Base-by-base conservation (phyloP, 2,797 vertebrate species). In the Takifugu rubripes region DNA sequence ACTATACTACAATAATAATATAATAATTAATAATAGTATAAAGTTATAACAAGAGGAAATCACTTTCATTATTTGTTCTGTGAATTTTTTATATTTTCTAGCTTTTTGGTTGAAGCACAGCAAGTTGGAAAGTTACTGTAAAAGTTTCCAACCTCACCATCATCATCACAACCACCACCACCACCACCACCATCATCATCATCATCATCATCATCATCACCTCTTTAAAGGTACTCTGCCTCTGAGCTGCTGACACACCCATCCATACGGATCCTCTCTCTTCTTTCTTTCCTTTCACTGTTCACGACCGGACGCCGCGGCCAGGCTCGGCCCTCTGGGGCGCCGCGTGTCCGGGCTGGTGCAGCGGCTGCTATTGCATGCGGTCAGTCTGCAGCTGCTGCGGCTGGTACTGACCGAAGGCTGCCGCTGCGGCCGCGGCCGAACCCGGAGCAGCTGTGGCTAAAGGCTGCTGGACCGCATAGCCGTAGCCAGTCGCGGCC, bases 381-480 rank as follows among this genome's bases (percentile, higher is more conserved):
- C 97, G 93, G 85, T 99, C 97, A 0, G 96, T 90, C 69, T 98
- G 96, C 92, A 99, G 92, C 89, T 98, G 96, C 85, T 96, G 96
- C 24, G 96, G 94, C 92, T 21, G 96, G 92, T 15, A 97, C 88
- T n/a, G 96, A 79, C 0, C 93, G 67, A 98, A 97, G 0, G 96
- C 93, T 0, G 61, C 93, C 2, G 57, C 92, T 5, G 56, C 92
- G 0, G 93, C 92, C 0, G 95, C 94, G 0, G 95, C 94, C 0
- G 95, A 93, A 53, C 94, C 93, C 0, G 94, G 96, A 0, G 94
- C 90, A 0, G 94, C 90, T 0, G 93, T 85, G 5, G 94, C 82
- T 56, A 98, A 84, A 26, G 95, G 95, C 87, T 97, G 96, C 86
- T 96, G 96, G 70, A 97, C 92, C 0, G 96, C 94, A 0, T 98